phyloP scores from a whole-genome alignment of 2,113 vertebrate genomes.

The Amphiprion ocellaris region DNA sequence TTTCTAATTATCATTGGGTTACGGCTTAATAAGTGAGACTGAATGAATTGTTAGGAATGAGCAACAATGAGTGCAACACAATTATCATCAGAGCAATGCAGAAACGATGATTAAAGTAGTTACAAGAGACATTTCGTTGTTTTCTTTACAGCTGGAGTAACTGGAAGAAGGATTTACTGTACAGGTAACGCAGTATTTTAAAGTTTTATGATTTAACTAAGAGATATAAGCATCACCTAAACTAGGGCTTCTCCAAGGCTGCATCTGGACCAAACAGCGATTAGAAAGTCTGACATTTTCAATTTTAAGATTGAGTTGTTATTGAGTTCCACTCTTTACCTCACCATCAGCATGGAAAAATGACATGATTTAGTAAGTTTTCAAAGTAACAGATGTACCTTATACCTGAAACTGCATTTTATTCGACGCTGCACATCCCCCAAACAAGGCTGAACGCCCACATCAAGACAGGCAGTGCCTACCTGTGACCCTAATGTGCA shows the following conservation, averaged over 20 bases:
- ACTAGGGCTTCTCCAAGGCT: not conserved
- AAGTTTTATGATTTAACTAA: constrained; percentile 2
- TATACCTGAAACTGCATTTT: too few relatives aligned
- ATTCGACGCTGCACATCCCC: too few relatives aligned
- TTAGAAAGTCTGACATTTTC: too few relatives aligned
- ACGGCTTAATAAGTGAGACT: constrained; percentile 24
- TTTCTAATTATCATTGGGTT: constrained; percentile 38
- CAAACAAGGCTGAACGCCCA: too few relatives aligned
- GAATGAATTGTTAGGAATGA: constrained; percentile 28
- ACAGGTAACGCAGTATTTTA: not conserved
- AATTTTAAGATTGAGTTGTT: too few relatives aligned
- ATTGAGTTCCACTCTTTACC: too few relatives aligned
- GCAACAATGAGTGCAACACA: constrained; percentile 15
- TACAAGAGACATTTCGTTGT: constrained; percentile 28
- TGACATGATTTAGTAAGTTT: too few relatives aligned
- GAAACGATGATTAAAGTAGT: constrained; percentile 41
- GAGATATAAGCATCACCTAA: not conserved
- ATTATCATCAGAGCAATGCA: constrained; percentile 30
- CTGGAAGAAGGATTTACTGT: constrained; percentile 21
- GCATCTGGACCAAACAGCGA: too few relatives aligned
- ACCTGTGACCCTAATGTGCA: too few relatives aligned
- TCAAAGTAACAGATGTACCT: too few relatives aligned
- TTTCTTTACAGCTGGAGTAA: constrained; percentile 30
- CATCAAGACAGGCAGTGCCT: too few relatives aligned
- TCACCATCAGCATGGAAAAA: too few relatives aligned